Evolutionary conservation across 2,888 invertebrate genomes (phyloP), one percentile per base, ranked within the genome.

Genomic region (Lycophotia porphyrea): DNA sequence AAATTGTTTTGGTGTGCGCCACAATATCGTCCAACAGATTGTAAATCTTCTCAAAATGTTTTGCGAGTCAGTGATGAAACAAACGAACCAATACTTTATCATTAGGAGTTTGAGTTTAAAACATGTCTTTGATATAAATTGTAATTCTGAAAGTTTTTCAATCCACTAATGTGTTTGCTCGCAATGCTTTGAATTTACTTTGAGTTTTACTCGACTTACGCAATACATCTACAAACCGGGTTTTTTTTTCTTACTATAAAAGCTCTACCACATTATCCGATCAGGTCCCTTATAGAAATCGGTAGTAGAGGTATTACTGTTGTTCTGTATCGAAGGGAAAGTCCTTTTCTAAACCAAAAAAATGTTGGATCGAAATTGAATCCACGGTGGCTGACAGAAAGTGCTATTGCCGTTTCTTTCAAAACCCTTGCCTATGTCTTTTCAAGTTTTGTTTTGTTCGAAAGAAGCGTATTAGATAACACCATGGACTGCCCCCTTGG

Each of bases 81-180:
- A 77, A 79, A 67, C 55, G 64, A 74, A 77, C 68, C 47, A 64
- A 83, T 79, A 85, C 79, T 86, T 70, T 83, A 85, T 84, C 84
- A 84, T 80, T 72, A 68, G 58, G 66, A 82, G 78, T 86, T 80
- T 78, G 66, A 77, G 74, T 84, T 79, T 81, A 73, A 83, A 84
- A 79, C 80, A 78, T 79, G 67, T 84, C 78, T 78, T 73, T 68
- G 81, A 80, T 85, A 82, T 80, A 82, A 83, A 86, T 84, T 82
- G 80, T 86, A 84, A 89, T 86, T 88, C 78, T 77, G 64, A 84
- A 92, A 91, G 81, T 91, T 92, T 89, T 86, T 81, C 89, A 89
- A 90, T 92, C 77, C 63, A 31, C 88, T 90, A 91, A 92, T 91
- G 90, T 85, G 80, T 87, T 88, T 88, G 82, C 80, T 86, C 47